Conservation (phyloP, 2,797 vertebrate genomes). For the Scyliorhinus canicula region DNA sequence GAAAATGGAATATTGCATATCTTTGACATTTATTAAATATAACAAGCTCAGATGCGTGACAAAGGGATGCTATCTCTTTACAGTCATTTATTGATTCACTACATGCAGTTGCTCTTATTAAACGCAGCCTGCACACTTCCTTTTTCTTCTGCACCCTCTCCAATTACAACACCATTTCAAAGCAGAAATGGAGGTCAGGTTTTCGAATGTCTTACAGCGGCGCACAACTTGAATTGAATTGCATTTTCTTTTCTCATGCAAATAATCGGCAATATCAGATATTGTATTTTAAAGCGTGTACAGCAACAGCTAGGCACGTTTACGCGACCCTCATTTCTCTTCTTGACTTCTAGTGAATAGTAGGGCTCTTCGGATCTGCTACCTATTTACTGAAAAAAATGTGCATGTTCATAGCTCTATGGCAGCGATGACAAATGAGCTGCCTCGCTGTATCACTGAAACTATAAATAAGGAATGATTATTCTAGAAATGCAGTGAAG, state of each 20-base stretch:
- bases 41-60: neutral
- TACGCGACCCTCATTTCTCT: conserved; percentile 26
- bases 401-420: conserved; percentile 17
- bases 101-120: neutral
- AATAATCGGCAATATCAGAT: neutral
- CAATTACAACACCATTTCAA: conserved; percentile 22
- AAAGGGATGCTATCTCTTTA: conserved; percentile 13
- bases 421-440: conserved; percentile 27
- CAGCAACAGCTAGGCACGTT: neutral
- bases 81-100: conserved; percentile 14
- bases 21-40: conserved; percentile 21
- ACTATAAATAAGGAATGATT: conserved; percentile 31
- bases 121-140: neutral
- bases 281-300: conserved; percentile 22
- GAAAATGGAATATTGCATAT: neutral
- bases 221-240: conserved; percentile 26
- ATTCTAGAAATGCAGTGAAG: conserved; percentile 15
- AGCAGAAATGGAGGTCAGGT: conserved; percentile 30
- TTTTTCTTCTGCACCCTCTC: neutral
- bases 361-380: neutral
- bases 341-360: conserved; percentile 19
- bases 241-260: conserved; percentile 24
- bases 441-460: conserved; percentile 6
- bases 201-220: neutral
- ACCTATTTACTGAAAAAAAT: conserved; percentile 9